These are phyloP conservation scores for Stramonita haemastoma DNA, from an alignment of 2,888 invertebrate genomes.

Conservation along the genomic window DNA sequence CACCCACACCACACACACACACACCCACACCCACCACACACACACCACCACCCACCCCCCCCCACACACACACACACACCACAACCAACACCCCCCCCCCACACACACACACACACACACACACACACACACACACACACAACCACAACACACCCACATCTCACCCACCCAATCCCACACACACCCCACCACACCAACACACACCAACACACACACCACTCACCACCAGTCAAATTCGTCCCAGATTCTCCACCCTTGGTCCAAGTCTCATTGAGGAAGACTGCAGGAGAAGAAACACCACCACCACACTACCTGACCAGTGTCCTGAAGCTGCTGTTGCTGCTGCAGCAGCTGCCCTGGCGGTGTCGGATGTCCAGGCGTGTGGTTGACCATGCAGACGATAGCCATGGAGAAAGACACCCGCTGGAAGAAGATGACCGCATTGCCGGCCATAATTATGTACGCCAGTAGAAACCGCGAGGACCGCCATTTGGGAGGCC, in stretches of 20 bases:
- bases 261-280: too few species aligned
- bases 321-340: background rate
- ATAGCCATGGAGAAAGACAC: conserved; percentile 80
- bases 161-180: too few species aligned
- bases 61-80: background rate
- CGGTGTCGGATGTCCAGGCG: conserved; percentile 45
- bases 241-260: background rate
- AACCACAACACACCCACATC: background rate
- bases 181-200: background rate
- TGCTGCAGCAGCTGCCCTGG: background rate
- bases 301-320: background rate
- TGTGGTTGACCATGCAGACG: conserved; percentile 80
- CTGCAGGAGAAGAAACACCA: too few species aligned
- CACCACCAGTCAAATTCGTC: background rate
- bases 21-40: background rate
- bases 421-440: conserved; percentile 82
- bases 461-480: conserved; percentile 60
- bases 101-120: background rate
- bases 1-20: too few species aligned
- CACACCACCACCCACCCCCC: too few species aligned
- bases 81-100: background rate
- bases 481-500: conserved; percentile 58
- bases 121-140: background rate
- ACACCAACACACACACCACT: background rate
- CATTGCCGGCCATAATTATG: conserved; percentile 77